A percentile compares a stretch with the other conserved stretches of the same genome.
Conservation (phyloP, 64 coral and sea anemone genomes). For the Dendrophyllia cribrosa region DNA sequence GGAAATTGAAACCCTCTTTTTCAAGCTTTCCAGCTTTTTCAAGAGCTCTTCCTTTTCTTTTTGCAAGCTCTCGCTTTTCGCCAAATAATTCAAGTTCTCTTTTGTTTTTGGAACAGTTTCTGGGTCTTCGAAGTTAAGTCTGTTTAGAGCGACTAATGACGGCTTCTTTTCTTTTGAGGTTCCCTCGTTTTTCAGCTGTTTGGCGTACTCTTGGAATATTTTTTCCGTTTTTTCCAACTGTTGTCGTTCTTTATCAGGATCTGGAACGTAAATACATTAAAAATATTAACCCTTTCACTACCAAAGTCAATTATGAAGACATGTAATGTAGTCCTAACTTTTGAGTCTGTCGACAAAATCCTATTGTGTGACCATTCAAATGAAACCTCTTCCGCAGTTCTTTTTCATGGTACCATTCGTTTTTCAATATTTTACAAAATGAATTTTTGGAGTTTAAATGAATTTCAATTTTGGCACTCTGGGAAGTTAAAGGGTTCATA, state of each 20-base stretch:
- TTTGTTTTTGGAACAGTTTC: constrained; percentile 23
- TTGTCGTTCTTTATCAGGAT: constrained; percentile 83
- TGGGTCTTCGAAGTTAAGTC: constrained; percentile 79
- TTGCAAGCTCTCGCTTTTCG: constrained; percentile 57
- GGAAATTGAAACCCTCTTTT: constrained; percentile 69
- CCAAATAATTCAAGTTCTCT: constrained; percentile 20
- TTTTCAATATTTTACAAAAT: too few species aligned
- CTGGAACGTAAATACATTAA: constrained; percentile 14
- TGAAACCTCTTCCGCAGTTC: too few species aligned
- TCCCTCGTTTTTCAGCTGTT: constrained; percentile 77
- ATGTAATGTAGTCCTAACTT: too few species aligned
- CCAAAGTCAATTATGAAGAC: too few species aligned
- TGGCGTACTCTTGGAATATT: constrained; percentile 76
- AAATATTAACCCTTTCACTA: not conserved
- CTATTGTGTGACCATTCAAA: too few species aligned
- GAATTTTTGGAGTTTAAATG: too few species aligned
- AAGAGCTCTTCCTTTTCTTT: constrained; percentile 81
- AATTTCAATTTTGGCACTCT: too few species aligned
- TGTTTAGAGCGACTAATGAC: constrained; percentile 80
- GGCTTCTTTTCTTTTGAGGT: constrained; percentile 50
- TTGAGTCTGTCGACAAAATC: too few species aligned
- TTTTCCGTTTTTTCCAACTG: constrained; percentile 78
- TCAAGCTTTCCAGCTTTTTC: constrained; percentile 61
- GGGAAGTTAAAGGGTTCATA: too few species aligned
- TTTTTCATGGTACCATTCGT: too few species aligned